Base-by-base conservation (phyloP, 2,888 invertebrate species). In the Melipona beecheii region DNA sequence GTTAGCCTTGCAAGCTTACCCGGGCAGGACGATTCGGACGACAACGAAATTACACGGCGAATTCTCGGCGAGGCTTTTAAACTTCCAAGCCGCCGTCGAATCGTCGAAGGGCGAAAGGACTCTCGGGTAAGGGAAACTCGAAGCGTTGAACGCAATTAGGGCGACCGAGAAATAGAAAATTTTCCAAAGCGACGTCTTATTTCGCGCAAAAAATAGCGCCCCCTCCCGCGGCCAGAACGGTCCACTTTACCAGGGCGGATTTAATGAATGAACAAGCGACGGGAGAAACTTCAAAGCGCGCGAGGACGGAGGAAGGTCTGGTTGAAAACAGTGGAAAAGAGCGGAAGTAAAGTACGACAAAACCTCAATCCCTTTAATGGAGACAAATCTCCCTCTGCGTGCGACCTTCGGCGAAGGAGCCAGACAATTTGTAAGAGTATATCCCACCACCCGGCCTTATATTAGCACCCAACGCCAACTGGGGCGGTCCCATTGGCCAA, bases 301-400 rank as follows among this genome's bases (percentile, higher is more conserved):
- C 13, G n/a, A 73, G 27, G 31, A 50, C 19, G n/a, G 19, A 4
- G 36, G 65, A 15, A 19, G n/a, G 52, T 24, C 68, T 27, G 68
- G 75, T 15, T 79, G 80, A 75, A 77, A 65, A 85, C 81, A 78
- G 79, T 72, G 75, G 75, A 77, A 83, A 84, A 84, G 91, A 92
- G 92, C 91, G 90, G 91, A 90, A 90, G 91, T 91, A 90, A 90
- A 93, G 90, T 91, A 91, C 91, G 93, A 93, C 93, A 93, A 93
- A 94, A 93, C 93, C 93, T 93, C 92, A 92, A 94, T 93, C 93
- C 93, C 93, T 93, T 93, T 93, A 94, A 93, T 93, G 93, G 93
- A 93, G 93, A 94, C 93, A 94, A 93, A 93, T 94, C 92, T 93
- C 87, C 89, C 90, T 90, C 90, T 89, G 89, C 91, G 91, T 91